Evolutionary conservation across 2,888 invertebrate species (phyloP).

Genomic region (Melinaea marsaeus): DNA sequence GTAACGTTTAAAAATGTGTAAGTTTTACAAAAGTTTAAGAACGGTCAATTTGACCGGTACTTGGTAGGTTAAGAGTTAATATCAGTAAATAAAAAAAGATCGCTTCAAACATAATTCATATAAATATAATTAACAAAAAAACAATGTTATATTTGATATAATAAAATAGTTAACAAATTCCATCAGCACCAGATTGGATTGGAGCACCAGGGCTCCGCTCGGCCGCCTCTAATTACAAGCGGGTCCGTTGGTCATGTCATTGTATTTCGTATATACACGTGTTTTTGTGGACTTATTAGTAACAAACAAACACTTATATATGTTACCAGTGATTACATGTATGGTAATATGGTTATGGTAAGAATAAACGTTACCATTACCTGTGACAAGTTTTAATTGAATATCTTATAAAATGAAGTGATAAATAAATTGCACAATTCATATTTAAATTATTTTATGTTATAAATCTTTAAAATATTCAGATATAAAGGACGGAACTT

Average conservation of each 20-base stretch:
- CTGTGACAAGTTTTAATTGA: too few species aligned
- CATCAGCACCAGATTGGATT: constrained; percentile 24
- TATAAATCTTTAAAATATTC: constrained; percentile 4
- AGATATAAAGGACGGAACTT: not conserved
- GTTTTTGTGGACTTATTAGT: constrained; percentile 40
- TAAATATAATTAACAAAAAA: not conserved
- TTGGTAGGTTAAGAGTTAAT: too few species aligned
- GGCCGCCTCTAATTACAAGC: constrained; percentile 52
- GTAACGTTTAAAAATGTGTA: too few species aligned
- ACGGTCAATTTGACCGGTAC: too few species aligned
- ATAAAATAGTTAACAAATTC: constrained; percentile 22
- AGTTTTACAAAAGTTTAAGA: too few species aligned
- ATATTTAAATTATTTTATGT: not conserved
- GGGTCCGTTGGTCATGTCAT: constrained; percentile 51
- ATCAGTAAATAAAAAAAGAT: too few species aligned
- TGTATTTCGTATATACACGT: constrained; percentile 57
- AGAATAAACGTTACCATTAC: too few species aligned
- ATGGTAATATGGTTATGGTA: too few species aligned
- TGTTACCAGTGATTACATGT: too few species aligned
- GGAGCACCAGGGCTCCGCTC: constrained; percentile 41
- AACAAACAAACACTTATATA: not conserved
- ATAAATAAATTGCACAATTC: too few species aligned
- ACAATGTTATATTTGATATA: constrained; percentile 9
- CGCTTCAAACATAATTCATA: too few species aligned
- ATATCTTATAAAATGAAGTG: too few species aligned